phyloP scores from a whole-genome alignment of 2,113 vertebrate species.

The Petrocephalus microphthalmus region DNA sequence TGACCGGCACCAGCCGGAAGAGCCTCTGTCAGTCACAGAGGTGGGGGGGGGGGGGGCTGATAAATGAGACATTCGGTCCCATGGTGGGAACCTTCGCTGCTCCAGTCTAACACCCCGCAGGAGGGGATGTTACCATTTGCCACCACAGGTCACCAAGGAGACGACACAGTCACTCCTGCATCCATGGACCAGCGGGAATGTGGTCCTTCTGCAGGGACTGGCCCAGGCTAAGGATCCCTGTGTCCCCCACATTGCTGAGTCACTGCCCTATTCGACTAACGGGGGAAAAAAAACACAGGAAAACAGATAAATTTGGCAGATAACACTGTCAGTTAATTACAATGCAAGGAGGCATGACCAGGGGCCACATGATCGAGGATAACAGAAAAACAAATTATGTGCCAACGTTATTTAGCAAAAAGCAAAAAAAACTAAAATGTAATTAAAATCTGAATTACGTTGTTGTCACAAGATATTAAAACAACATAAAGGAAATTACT shows the following conservation, averaged over 20 bases:
- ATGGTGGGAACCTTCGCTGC: background rate
- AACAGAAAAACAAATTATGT: background rate
- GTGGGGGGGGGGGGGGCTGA: background rate
- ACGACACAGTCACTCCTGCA: background rate
- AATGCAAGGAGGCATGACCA: slow-evolving; percentile 10
- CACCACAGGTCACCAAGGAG: background rate
- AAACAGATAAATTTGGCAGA: slow-evolving; percentile 7
- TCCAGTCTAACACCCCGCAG: background rate
- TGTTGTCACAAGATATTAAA: slow-evolving; percentile 6
- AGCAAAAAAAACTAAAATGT: background rate
- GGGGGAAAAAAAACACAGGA: background rate
- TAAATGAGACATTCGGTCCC: background rate
- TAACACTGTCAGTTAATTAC: slow-evolving; percentile 4
- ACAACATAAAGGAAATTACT: slow-evolving; percentile 7
- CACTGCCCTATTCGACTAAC: background rate
- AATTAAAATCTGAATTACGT: background rate
- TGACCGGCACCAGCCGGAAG: slow-evolving; percentile 16
- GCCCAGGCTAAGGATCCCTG: background rate
- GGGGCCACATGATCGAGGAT: background rate
- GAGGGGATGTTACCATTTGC: background rate
- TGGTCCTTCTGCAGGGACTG: background rate
- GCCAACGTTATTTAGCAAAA: background rate
- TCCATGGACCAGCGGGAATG: background rate
- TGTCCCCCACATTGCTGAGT: background rate
- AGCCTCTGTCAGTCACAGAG: background rate